Percentiles rank a stretch among this genome's conserved stretches.
Conservation (phyloP, 2,888 invertebrate species). For the Cancer borealis region DNA sequence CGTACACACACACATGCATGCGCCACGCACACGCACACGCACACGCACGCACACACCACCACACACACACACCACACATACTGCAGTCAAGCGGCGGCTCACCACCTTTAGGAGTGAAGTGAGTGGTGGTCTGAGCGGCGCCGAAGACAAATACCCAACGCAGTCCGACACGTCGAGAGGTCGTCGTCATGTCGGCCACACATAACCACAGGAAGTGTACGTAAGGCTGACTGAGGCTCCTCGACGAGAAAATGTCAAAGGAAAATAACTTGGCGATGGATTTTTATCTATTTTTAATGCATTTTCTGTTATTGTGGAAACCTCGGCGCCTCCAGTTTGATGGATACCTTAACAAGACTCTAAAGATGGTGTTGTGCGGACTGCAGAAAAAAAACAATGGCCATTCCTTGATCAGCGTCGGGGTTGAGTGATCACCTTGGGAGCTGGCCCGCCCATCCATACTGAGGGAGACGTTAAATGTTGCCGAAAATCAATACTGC, state of each 20-base stretch:
- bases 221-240: neutral
- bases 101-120: neutral
- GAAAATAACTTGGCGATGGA: neutral
- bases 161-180: neutral
- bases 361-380: neutral
- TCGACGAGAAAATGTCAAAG: neutral
- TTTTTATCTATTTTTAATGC: neutral
- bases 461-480: slow-evolving; percentile 24
- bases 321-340: slow-evolving; percentile 3
- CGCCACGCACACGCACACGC: slow-evolving; percentile 39
- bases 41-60: slow-evolving; percentile 34
- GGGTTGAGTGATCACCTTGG: neutral
- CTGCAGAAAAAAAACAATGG: neutral
- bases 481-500: slow-evolving; percentile 38
- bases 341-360: neutral
- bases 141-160: slow-evolving; percentile 25
- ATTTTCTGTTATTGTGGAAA: neutral
- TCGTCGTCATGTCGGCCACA: slow-evolving; percentile 34
- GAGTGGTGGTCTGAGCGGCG: neutral
- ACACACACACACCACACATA: slow-evolving; percentile 47
- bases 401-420: neutral
- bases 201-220: slow-evolving; percentile 32
- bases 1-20: slow-evolving; percentile 44
- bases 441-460: neutral
- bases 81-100: neutral